Percentiles rank a stretch among this genome's conserved stretches.
These are phyloP conservation scores for Crioceris asparagi DNA, from an alignment of 2,888 invertebrate genomes.

Conservation along the genomic window DNA sequence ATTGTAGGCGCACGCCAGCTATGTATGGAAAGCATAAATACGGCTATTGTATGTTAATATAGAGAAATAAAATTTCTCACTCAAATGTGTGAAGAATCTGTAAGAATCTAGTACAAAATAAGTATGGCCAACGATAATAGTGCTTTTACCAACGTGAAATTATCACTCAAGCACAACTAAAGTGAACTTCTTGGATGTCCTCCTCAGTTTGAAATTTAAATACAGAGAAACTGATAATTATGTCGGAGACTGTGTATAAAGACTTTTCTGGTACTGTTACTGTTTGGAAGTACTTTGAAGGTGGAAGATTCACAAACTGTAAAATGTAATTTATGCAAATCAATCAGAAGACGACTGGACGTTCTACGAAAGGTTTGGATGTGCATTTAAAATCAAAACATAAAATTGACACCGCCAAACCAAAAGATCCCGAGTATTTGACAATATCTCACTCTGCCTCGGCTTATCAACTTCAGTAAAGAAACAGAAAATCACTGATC, in stretches of 20 bases:
- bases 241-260: not conserved
- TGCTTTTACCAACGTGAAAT: no score
- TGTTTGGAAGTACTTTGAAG: not conserved
- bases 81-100: no score
- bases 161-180: no score
- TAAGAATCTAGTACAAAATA: no score
- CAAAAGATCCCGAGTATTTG: not conserved
- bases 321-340: not conserved
- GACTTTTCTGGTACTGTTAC: not conserved
- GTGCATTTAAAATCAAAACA: conserved; percentile 6
- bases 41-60: no score
- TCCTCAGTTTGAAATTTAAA: not conserved
- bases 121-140: no score
- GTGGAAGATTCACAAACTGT: not conserved
- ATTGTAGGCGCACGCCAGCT: no score
- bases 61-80: no score
- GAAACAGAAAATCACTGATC: not conserved
- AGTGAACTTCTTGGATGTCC: not conserved
- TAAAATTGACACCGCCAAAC: conserved; percentile 1
- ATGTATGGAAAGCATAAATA: no score
- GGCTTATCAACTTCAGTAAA: not conserved
- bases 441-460: not conserved
- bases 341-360: not conserved
- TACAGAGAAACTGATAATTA: not conserved
- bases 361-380: conserved; percentile 3